Conservation (phyloP, 2,888 invertebrate species). For the Euzophera pinguis region DNA sequence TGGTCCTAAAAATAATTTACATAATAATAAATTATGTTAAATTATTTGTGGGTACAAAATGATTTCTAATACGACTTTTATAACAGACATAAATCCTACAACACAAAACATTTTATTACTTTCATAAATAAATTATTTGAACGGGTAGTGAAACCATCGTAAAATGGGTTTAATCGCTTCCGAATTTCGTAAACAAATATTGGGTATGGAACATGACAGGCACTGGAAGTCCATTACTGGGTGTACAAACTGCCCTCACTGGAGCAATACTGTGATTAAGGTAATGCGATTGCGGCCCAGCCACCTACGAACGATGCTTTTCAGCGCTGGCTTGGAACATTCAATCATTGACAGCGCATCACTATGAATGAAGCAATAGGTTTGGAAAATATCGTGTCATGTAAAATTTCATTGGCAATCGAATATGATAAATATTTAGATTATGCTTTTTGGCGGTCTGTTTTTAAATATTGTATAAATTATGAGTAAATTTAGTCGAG, state of each 20-base stretch:
- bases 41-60: background rate
- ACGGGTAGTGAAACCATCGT: conserved; percentile 11
- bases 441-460: too few species aligned
- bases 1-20: too few species aligned
- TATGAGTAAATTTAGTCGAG: too few species aligned
- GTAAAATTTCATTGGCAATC: background rate
- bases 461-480: too few species aligned
- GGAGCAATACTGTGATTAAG: conserved; percentile 61
- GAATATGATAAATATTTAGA: too few species aligned
- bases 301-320: conserved; percentile 15
- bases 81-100: background rate
- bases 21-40: too few species aligned
- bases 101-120: conserved; percentile 10
- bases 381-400: background rate
- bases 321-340: background rate
- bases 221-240: conserved; percentile 39
- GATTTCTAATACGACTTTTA: background rate
- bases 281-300: conserved; percentile 51
- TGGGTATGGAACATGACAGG: conserved; percentile 21
- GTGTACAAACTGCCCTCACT: conserved; percentile 48
- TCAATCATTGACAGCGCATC: conserved; percentile 8
- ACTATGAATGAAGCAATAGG: conserved; percentile 10
- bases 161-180: conserved; percentile 9
- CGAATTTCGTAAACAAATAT: conserved; percentile 17
- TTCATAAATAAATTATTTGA: conserved; percentile 3